phyloP scores from a whole-genome alignment of 2,888 invertebrate genomes.

The Erannis defoliaria region DNA sequence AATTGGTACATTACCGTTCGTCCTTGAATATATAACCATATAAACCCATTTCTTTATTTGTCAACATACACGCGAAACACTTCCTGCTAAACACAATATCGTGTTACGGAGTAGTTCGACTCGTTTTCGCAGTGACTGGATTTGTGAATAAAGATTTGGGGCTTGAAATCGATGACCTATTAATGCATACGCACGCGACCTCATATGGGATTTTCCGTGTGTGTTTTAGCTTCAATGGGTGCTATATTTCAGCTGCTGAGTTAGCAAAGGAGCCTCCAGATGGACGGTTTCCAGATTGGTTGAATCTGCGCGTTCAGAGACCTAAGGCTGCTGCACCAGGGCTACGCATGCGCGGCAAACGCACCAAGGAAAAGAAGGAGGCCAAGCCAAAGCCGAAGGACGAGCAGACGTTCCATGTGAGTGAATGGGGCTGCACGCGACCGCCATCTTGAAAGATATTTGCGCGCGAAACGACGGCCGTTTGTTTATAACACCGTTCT shows the following conservation, averaged over 20 bases:
- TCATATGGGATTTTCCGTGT: conserved; percentile 30
- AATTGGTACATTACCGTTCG: conserved; percentile 54
- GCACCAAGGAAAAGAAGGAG: conserved; percentile 65
- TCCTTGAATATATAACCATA: conserved; percentile 56
- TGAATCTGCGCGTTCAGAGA: conserved; percentile 77
- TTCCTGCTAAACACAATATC: conserved; percentile 66
- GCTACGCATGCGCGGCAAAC: conserved; percentile 76
- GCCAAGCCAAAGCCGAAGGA: conserved; percentile 48
- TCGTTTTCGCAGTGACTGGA: conserved; percentile 46
- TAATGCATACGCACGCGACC: conserved; percentile 57
- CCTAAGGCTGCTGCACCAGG: conserved; percentile 61
- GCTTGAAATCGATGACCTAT: conserved; percentile 61
- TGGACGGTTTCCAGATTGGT: conserved; percentile 79
- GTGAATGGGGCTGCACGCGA: conserved; percentile 59
- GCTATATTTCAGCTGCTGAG: conserved; percentile 74
- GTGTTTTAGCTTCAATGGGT: conserved; percentile 9
- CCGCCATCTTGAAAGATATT: conserved; percentile 41
- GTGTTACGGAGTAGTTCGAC: conserved; percentile 68
- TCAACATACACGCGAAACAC: conserved; percentile 70
- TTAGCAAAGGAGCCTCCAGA: conserved; percentile 78
- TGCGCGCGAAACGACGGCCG: conserved; percentile 58
- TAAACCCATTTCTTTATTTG: conserved; percentile 66
- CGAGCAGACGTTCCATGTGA: conserved; percentile 75
- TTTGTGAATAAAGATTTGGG: conserved; percentile 50
- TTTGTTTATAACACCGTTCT: conserved; percentile 50